Evolutionary conservation across 1,140 invertebrate species (phyloP).

Genomic region (Portunus trituberculatus): DNA sequence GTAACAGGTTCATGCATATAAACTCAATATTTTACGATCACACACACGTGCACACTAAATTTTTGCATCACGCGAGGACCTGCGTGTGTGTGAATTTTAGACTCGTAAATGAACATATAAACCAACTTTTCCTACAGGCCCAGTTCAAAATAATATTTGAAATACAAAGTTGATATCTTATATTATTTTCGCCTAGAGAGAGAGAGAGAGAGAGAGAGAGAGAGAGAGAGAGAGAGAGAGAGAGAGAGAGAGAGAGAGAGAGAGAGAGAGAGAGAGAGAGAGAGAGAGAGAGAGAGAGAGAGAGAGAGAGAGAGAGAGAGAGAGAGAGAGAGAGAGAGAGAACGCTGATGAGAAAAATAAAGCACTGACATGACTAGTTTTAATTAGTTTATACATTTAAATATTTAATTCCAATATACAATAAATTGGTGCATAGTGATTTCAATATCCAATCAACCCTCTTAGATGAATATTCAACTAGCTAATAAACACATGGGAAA

Average conservation of each 20-base stretch:
- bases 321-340: background rate
- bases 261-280: slow-evolving; percentile 49
- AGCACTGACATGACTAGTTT: too few relatives aligned
- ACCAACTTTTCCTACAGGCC: background rate
- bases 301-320: slow-evolving; percentile 1
- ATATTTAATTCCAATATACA: slow-evolving; percentile 5
- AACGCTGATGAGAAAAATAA: too few relatives aligned
- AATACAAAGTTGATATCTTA: background rate
- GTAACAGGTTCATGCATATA: background rate
- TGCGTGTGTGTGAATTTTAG: background rate
- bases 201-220: slow-evolving; percentile 49
- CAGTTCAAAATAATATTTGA: background rate
- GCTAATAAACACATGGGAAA: background rate
- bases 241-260: slow-evolving; percentile 47
- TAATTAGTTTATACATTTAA: background rate
- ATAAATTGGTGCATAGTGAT: background rate
- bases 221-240: slow-evolving; percentile 50
- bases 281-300: slow-evolving; percentile 43
- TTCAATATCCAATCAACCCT: slow-evolving; percentile 22
- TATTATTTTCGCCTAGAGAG: background rate
- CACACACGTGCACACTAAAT: too few relatives aligned
- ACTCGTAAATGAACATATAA: background rate
- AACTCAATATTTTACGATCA: background rate
- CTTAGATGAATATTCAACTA: slow-evolving; percentile 3
- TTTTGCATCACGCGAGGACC: too few relatives aligned